Evolutionary conservation across 2,888 invertebrate genomes (phyloP).

Genomic region (Thelaira solivaga): DNA sequence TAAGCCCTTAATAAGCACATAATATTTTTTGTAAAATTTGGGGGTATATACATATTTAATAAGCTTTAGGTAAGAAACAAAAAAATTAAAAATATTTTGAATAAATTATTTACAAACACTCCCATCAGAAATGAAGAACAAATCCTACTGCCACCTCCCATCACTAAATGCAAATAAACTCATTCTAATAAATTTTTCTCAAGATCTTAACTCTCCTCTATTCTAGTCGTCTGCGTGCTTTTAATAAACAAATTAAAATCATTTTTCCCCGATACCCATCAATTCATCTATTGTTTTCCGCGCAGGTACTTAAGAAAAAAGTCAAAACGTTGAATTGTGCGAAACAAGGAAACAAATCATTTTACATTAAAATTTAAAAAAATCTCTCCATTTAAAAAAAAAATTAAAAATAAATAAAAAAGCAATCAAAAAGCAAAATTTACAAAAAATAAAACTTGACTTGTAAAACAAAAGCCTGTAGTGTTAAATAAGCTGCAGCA

Average conservation of each 20-base stretch:
- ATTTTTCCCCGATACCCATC: conserved; percentile 23
- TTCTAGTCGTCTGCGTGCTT: too few relatives aligned
- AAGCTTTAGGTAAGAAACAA: too few relatives aligned
- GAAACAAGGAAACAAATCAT: conserved; percentile 6
- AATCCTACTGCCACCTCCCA: background rate
- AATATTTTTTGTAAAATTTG: too few relatives aligned
- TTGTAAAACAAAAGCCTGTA: conserved; percentile 16
- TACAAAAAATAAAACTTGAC: background rate
- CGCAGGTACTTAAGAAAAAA: background rate
- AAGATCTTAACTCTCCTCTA: too few relatives aligned
- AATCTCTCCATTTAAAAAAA: conserved; percentile 23
- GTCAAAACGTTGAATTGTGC: too few relatives aligned
- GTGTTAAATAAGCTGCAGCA: conserved; percentile 45
- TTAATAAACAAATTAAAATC: conserved; percentile 43
- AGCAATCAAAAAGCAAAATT: background rate
- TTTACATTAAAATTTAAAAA: background rate
- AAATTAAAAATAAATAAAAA: conserved; percentile 22
- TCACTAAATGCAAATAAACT: background rate
- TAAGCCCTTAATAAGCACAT: too few relatives aligned
- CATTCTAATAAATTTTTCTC: background rate
- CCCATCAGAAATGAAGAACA: too few relatives aligned
- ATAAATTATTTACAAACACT: too few relatives aligned
- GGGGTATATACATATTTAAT: too few relatives aligned
- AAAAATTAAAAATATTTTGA: too few relatives aligned
- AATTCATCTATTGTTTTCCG: conserved; percentile 16